These are phyloP conservation scores for Rhaphigaster nebulosa DNA, from an alignment of 2,888 invertebrate species.

Conservation along the genomic window DNA sequence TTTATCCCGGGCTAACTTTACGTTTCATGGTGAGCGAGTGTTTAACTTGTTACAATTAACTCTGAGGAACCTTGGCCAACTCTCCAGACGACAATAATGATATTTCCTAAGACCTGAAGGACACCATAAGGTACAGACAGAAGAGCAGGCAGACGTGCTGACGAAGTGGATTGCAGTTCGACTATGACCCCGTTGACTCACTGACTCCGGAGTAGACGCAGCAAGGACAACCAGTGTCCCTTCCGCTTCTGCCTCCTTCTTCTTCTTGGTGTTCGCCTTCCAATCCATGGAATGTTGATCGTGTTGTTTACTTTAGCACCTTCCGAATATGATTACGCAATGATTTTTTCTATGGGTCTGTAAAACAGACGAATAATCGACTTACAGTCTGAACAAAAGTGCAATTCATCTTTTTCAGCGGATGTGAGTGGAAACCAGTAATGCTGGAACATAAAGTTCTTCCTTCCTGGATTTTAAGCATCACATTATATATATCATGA, in stretches of 20 bases:
- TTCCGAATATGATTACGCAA: not conserved
- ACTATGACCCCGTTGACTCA: conserved; percentile 26
- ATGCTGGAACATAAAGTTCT: not conserved
- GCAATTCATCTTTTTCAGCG: conserved; percentile 12
- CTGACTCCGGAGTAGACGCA: conserved; percentile 17
- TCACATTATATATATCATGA: not conserved
- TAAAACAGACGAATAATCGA: conserved; percentile 18
- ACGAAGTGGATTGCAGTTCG: conserved; percentile 27
- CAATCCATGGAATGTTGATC: not conserved
- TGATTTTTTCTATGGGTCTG: not conserved
- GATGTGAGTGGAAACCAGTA: not conserved
- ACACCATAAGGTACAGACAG: not conserved
- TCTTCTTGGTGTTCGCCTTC: not conserved
- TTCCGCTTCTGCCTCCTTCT: conserved; percentile 12
- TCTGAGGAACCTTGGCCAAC: not conserved
- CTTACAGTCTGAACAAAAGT: not conserved
- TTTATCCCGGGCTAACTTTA: not conserved
- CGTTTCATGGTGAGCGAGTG: conserved; percentile 12
- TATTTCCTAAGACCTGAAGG: too few species aligned
- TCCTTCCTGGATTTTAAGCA: not conserved
- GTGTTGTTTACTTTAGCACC: conserved; percentile 13
- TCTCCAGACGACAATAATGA: not conserved
- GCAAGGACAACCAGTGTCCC: conserved; percentile 37
- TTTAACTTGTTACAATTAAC: not conserved
- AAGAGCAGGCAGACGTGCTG: not conserved